phyloP scores from a whole-genome alignment of 2,797 vertebrate genomes.

The Alfaro cultratus region DNA sequence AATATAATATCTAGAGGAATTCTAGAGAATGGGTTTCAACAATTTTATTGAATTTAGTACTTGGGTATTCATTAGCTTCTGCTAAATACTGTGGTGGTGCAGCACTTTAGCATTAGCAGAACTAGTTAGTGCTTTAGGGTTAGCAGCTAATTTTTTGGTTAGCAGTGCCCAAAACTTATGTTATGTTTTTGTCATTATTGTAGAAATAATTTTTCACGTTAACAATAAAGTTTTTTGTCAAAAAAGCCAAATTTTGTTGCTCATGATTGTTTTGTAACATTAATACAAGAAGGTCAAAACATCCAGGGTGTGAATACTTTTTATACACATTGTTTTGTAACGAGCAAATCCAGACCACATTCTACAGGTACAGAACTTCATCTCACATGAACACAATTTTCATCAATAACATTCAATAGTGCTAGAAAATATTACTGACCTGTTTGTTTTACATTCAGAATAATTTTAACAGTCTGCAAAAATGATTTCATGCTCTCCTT shows the following conservation, averaged over 20 bases:
- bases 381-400: constrained; percentile 48
- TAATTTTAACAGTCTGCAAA: constrained; percentile 67
- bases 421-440: constrained; percentile 50
- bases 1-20: no score
- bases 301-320: background rate
- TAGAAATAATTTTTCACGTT: background rate
- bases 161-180: no score
- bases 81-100: background rate
- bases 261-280: background rate
- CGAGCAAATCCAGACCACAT: constrained; percentile 28
- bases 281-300: background rate
- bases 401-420: constrained; percentile 66
- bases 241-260: background rate
- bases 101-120: no score
- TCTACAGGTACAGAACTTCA: constrained; percentile 53
- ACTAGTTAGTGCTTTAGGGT: background rate
- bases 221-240: background rate
- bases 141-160: background rate
- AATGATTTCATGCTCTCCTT: constrained; percentile 26
- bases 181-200: background rate
- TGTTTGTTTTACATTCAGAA: constrained; percentile 73
- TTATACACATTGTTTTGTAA: background rate
- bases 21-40: no score
- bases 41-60: no score
- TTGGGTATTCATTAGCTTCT: no score